Base-by-base conservation (phyloP, 2,888 invertebrate species). In the Dryomyza anilis region DNA sequence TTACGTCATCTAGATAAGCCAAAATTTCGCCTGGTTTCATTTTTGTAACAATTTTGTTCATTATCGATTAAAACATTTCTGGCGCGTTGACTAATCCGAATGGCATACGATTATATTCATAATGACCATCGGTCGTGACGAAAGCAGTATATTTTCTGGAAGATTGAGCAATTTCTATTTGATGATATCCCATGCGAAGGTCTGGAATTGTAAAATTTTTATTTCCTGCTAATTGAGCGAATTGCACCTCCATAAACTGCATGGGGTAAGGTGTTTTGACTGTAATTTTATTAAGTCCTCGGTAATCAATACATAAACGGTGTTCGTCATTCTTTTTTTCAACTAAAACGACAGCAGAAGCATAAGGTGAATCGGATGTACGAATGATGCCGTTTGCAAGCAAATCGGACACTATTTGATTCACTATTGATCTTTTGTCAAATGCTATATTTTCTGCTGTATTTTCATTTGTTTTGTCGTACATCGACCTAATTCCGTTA, bases 51-150 rank as follows among this genome's bases (percentile, higher is more conserved):
- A 68, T 29, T 3, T 21, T 45, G 21, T 66, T 63, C 68, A 68
- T 66, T 1, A 66, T 33, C 3, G 45, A 16, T 55, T 64, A 62
- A 29, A 68, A 68, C 6, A 63, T 60, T 1, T 63, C 59, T 10
- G 69, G 69, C 19, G 71, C 71, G 23, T 72, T 69, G 3, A 69
- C 59, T 23, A 69, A 50, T 3, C 69, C 68, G 46, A 72, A 3
- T n/a, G 67, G 69, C 70, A 70, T 71, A 46, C 68, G 57, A 8
- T 70, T 71, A n/a, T 66, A 69, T 25, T 69, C 67, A 45, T 63
- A 71, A 29, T 68, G 62, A 0, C 68, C 69, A n/a, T 70, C 65
- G 12, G 53, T 67, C 0, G 67, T 71, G 1, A 70, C 50, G 27
- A 71, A 71, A 8, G 69, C 69, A 4, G 70, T 73, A n/a, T 62